Base-by-base conservation (phyloP, 2,888 invertebrate genomes). In the Helicoverpa assulta region DNA sequence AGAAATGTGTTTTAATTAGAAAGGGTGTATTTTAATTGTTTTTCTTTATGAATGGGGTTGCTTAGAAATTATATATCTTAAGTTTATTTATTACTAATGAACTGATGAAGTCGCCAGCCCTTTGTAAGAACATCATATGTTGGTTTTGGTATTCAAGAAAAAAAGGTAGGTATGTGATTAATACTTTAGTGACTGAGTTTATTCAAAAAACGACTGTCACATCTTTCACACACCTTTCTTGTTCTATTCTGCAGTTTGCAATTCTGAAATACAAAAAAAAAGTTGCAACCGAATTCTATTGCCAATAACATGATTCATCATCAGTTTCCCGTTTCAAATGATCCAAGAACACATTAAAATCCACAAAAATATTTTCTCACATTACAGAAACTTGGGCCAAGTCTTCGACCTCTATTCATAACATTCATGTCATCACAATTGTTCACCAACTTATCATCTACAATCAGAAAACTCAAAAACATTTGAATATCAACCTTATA, bases 381-480 rank as follows among this genome's bases (percentile, higher is more conserved):
- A 87, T 83, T 75, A 83, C 73, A 78, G 78, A 73, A 76, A 74
- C 81, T 81, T 78, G 76, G 64, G 55, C 73, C 66, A 61, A 84
- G 93, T 92, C 92, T 89, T 90, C 89, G 92, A 92, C 93, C 92
- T 90, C 90, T 90, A 91, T 91, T 90, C 90, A 91, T 87, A 92
- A 92, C 92, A 92, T 79, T 50, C 86, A 78, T 91, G 88, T 93
- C 93, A 89, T 88, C 89, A 89, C 82, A 66, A 73, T 69, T 70
- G 73, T 63, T 75, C 53, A 80, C 82, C 64, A 82, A 62, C 57
- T 51, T 64, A 59, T 14, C 59, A 53, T n/a, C 50, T 37, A 40
- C 43, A 59, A 55, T 68, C 29, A 12, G 0, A 1, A 50, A 80
- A 73, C 21, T 2, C 5, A 0, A 54, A 67, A 57, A 5, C 40